These are phyloP conservation scores for Drosophila nr. perissopoda DNA, from an alignment of 2,888 invertebrate species.

Conservation along the genomic window DNA sequence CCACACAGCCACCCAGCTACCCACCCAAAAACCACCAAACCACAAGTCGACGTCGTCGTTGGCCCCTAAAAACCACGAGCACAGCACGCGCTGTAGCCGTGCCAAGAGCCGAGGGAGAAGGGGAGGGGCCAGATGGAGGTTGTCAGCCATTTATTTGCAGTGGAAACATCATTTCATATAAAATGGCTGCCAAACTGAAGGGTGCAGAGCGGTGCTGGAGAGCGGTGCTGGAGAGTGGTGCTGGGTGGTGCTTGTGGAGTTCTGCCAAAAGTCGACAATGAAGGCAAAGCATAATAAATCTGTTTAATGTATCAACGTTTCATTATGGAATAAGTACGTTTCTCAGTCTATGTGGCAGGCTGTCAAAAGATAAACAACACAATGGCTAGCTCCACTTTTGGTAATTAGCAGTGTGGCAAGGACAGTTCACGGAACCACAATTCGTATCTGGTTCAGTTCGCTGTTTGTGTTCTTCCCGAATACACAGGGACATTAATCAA, in stretches of 20 bases:
- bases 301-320: slow-evolving; percentile 76
- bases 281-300: slow-evolving; percentile 69
- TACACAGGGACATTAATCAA: slow-evolving; percentile 16
- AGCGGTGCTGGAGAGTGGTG: background rate
- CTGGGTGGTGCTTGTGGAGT: background rate
- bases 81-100: slow-evolving; percentile 56
- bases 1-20: background rate
- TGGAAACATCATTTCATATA: slow-evolving; percentile 11
- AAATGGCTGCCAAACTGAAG: slow-evolving; percentile 11
- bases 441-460: background rate
- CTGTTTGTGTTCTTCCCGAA: slow-evolving; percentile 1
- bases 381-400: slow-evolving; percentile 33
- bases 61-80: slow-evolving; percentile 42
- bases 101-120: background rate
- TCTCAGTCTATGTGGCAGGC: slow-evolving; percentile 27
- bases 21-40: slow-evolving; percentile 41
- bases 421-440: background rate
- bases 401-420: slow-evolving; percentile 57
- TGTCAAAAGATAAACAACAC: slow-evolving; percentile 55
- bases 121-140: slow-evolving; percentile 2
- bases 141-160: slow-evolving; percentile 11
- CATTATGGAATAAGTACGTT: slow-evolving; percentile 50
- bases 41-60: slow-evolving; percentile 3
- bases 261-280: slow-evolving; percentile 16
- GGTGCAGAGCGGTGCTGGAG: background rate